Evolutionary conservation across 2,113 vertebrate species (phyloP).

Genomic region (Apodemus speciosus): DNA sequence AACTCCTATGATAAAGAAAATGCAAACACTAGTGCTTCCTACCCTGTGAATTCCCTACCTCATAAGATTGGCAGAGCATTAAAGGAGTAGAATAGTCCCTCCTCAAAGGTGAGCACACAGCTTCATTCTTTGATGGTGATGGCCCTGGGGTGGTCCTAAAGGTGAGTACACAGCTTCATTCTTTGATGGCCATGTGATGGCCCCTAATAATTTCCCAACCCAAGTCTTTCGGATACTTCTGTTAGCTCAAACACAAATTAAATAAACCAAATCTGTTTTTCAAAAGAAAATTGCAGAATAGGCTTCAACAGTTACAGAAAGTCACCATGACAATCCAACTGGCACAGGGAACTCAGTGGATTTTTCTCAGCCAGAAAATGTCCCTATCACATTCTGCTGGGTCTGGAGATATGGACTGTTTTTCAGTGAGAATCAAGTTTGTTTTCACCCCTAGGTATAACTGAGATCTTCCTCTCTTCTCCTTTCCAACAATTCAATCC

Average conservation of each 20-base stretch:
- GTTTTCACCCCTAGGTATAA: constrained; percentile 56
- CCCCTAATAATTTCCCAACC: not conserved
- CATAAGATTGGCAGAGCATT: not conserved
- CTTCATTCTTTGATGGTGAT: not conserved
- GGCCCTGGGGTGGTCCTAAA: not conserved
- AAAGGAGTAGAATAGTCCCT: not conserved
- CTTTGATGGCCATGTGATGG: not conserved
- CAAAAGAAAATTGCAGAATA: not conserved
- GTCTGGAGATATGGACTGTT: constrained; percentile 9
- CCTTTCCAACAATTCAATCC: constrained; percentile 31
- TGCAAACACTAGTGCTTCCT: not conserved
- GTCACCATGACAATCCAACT: not conserved
- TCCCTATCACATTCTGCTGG: not conserved
- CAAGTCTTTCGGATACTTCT: not conserved
- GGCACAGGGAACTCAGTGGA: not conserved
- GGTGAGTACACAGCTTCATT: not conserved
- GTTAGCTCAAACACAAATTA: not conserved
- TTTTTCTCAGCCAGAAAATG: constrained; percentile 47
- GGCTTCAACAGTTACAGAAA: constrained; percentile 33
- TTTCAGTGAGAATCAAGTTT: constrained; percentile 46
- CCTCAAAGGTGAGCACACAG: not conserved
- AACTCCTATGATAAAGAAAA: not conserved
- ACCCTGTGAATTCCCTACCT: not conserved
- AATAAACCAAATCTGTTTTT: not conserved
- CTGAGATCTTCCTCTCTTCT: constrained; percentile 44